Conservation (phyloP, 2,888 invertebrate species). For the Macaria liturata region DNA sequence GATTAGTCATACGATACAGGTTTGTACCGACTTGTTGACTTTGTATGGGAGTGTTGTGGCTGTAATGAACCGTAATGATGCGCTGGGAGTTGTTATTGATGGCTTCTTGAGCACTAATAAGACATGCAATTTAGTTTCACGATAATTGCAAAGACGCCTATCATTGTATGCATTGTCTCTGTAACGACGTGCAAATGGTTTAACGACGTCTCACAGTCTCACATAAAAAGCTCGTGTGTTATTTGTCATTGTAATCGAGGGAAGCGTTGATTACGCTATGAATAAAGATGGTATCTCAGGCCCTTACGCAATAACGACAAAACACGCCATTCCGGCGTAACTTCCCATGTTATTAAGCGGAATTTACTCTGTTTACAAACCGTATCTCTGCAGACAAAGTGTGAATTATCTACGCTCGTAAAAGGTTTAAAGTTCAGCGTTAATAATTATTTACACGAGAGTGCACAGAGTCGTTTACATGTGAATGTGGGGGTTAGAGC, state of each 20-base stretch:
- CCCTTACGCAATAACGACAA: conserved; percentile 5
- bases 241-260: conserved; percentile 4
- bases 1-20: conserved; percentile 29
- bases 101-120: conserved; percentile 6
- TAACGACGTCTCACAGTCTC: too few relatives aligned
- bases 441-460: conserved; percentile 48
- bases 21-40: conserved; percentile 26
- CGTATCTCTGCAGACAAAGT: conserved; percentile 35
- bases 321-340: conserved; percentile 21
- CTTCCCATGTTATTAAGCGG: conserved; percentile 19
- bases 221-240: neutral
- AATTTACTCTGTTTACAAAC: conserved; percentile 28
- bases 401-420: conserved; percentile 38
- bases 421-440: conserved; percentile 39
- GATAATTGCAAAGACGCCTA: too few relatives aligned
- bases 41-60: conserved; percentile 20
- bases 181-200: too few relatives aligned
- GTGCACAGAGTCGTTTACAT: conserved; percentile 44
- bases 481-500: conserved; percentile 44
- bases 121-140: neutral
- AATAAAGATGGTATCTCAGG: conserved; percentile 11
- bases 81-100: conserved; percentile 4
- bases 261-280: conserved; percentile 11
- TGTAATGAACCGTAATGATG: conserved; percentile 17
- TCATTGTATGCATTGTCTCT: too few relatives aligned